Percentiles rank a stretch among this genome's conserved stretches.
Conservation (phyloP, 2,797 vertebrate species). For the Sebastes minor region DNA sequence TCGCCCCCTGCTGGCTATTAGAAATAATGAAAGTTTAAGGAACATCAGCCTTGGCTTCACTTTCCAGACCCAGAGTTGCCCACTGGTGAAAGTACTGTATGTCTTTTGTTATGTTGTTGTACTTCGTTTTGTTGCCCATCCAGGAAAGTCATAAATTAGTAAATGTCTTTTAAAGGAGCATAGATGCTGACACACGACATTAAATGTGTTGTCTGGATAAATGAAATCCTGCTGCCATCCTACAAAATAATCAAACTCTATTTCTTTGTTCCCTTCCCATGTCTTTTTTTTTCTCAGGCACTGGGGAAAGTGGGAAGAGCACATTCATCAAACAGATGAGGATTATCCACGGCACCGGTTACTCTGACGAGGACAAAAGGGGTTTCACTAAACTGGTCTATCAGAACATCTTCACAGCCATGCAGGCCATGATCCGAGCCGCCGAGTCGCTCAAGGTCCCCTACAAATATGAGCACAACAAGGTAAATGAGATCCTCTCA, state of each 20-base stretch:
- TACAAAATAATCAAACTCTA: slow-evolving; percentile 17
- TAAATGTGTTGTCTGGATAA: background rate
- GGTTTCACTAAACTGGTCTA: slow-evolving; percentile 95
- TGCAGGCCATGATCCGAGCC: slow-evolving; percentile 95
- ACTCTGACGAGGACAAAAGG: slow-evolving; percentile 94
- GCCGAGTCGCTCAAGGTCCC: slow-evolving; percentile 94
- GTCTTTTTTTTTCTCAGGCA: slow-evolving; percentile 80
- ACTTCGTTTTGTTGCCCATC: background rate
- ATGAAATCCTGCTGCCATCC: background rate
- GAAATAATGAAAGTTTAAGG: too few relatives aligned
- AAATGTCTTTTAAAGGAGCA: slow-evolving; percentile 1
- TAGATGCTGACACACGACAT: background rate
- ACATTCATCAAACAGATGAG: slow-evolving; percentile 98
- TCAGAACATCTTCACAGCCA: slow-evolving; percentile 96
- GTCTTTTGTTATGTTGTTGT: background rate
- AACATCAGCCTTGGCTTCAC: too few relatives aligned
- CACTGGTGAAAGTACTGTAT: background rate
- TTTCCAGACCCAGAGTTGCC: background rate
- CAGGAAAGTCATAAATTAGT: background rate
- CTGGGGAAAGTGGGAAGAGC: slow-evolving; percentile 96
- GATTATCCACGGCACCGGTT: slow-evolving; percentile 95
- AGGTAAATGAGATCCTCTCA: slow-evolving; percentile 79
- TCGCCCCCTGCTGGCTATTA: too few relatives aligned
- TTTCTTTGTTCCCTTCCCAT: background rate
- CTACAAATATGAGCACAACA: slow-evolving; percentile 94